A percentile compares a stretch with the other conserved stretches of the same genome.
Evolutionary conservation across 2,797 vertebrate species (phyloP).

Genomic region (Glossophaga mutica): DNA sequence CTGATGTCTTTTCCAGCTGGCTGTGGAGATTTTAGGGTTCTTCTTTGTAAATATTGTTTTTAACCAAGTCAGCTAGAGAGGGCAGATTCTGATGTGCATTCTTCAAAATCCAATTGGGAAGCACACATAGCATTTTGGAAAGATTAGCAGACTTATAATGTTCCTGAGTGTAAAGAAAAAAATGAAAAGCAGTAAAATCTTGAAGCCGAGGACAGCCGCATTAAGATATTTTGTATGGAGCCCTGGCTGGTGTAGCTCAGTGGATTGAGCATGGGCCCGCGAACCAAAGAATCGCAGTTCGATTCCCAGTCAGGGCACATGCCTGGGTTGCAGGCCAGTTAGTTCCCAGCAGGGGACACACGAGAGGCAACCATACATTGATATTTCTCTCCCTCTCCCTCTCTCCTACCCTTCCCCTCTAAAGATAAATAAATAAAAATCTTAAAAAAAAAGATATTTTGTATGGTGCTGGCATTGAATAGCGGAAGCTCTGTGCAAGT

Average conservation of each 20-base stretch:
- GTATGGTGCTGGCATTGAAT: not conserved
- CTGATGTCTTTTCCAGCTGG: not conserved
- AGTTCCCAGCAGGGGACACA: too few species aligned
- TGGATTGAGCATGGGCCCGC: too few species aligned
- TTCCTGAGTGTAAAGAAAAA: not conserved
- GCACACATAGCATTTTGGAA: not conserved
- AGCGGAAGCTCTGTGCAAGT: not conserved
- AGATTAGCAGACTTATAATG: not conserved
- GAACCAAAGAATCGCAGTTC: too few species aligned
- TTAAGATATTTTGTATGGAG: not conserved
- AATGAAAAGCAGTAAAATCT: not conserved
- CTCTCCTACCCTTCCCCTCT: too few species aligned
- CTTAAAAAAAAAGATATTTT: constrained; percentile 19
- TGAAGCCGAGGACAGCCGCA: not conserved
- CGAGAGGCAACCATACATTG: too few species aligned
- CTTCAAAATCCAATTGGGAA: not conserved
- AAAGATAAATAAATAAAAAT: too few species aligned
- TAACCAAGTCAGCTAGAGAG: not conserved
- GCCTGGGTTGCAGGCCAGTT: too few species aligned
- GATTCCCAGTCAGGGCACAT: too few species aligned
- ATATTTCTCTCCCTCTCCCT: too few species aligned
- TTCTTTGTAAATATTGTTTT: not conserved
- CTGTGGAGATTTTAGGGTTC: not conserved
- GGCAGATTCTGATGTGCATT: not conserved
- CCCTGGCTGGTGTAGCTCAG: too few species aligned